Base-by-base conservation (phyloP, 2,113 vertebrate species). In the Elephas maximus region DNA sequence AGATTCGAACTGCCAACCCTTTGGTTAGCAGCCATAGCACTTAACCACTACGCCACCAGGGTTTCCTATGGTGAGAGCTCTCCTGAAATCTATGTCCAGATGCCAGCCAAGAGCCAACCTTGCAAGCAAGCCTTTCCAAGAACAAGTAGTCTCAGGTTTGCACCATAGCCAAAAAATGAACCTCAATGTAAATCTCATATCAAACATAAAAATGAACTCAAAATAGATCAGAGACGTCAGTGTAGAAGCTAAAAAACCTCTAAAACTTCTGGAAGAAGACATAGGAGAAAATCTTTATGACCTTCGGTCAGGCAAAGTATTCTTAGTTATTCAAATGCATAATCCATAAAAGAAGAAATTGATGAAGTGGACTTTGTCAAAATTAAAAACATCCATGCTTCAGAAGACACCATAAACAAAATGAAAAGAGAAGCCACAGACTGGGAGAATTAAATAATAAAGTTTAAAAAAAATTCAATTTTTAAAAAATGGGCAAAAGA, bases 21-120 rank as follows among this genome's bases (percentile, higher is more conserved):
- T 37, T 37, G 37, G 37, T 37, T 37, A 37, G 37, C 37, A 37
- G 37, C 37, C 37, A 37, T 37, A 37, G 37, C 37, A 37, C 37
- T 37, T 37, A 37, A 37, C 37, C 37, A 37, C 37, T 37, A 37
- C 37, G 37, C 37, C 37, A 37, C 37, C 37, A 37, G 37, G 37
- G 37, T 37, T 37, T 37, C 37, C 37, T 37, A 7, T 53, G 51
- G 7, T 53, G 51, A 53, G 51, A 53, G 51, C 60, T 57, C 76
- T 81, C 30, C 63, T 91, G 81, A 89, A 92, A 69, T 71, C 45
- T 62, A 44, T 89, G 81, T 92, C 45, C 78, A 85, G 74, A 86
- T 8, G 26, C 10, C 2, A 81, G 37, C 18, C 74, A 26, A 65
- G 30, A 33, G 37, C 45, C 45, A 76, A n/a, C 63, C 69, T 53